Base-by-base conservation (phyloP, 1,140 invertebrate species). In the Tenebrio molitor region DNA sequence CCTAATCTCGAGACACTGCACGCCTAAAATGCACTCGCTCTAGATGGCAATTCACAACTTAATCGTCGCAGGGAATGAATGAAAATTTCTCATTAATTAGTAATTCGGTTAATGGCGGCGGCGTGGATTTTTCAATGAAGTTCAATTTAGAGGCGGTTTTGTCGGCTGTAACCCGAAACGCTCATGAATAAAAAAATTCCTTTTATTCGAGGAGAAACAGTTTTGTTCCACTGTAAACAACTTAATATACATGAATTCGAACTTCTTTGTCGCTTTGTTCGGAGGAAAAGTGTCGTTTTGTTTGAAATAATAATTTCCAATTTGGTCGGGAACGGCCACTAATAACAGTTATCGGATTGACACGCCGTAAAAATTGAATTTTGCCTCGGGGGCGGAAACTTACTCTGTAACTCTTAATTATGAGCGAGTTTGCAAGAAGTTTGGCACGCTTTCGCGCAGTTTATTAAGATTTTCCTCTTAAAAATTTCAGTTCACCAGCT, bases 31-130 rank as follows among this genome's bases (percentile, higher is more conserved):
- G 42, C n/a, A 12, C 8, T 29, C 25, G 25, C 25, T 14, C 23
- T 29, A 25, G 50, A 14, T 29, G 21, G 50, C 50, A 58, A 58
- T 58, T 58, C 50, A 58, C 36, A 39, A 39, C 23, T 58, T 10
- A 21, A 58, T 29, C n/a, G n/a, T n/a, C n/a, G n/a, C n/a, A n/a
- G 15, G 15, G 36, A 39, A 39, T 39, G 36, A 39, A 39, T 5
- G 36, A 58, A 53, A 53, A 53, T 46, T 14, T 46, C 17, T 46
- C 42, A 33, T 33, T 33, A 33, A 33, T 39, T 39, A 12, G 36
- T 39, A 39, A 39, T 39, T 39, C n/a, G 5, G 36, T 39, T 39
- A 39, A 39, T 39, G 36, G 36, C 36, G 36, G 4, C 36, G 36
- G n/a, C 36, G 36, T 12, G 4, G 29, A 10, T n/a, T 39, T 12